phyloP scores from a whole-genome alignment of 2,113 vertebrate genomes.

The Sinocyclocheilus anshuiensis region DNA sequence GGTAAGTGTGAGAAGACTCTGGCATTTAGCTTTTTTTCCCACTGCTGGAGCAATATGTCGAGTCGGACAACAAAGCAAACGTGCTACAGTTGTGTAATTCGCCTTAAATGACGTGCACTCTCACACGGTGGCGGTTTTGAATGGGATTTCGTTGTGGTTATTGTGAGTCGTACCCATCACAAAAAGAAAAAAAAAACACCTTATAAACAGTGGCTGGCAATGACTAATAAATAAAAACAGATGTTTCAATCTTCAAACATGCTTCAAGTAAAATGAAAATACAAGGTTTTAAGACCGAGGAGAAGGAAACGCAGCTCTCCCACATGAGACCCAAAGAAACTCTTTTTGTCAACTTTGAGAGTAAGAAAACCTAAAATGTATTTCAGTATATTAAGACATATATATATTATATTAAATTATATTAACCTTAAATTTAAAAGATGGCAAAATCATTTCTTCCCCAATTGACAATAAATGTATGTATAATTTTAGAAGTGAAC shows the following conservation, averaged over 20 bases:
- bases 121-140: slow-evolving; percentile 54
- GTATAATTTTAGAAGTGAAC: too few relatives aligned
- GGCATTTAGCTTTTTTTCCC: slow-evolving; percentile 61
- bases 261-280: not conserved
- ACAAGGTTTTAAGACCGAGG: too few relatives aligned
- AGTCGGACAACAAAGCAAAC: slow-evolving; percentile 48
- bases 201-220: too few relatives aligned
- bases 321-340: too few relatives aligned
- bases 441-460: too few relatives aligned
- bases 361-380: not conserved
- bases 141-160: slow-evolving; percentile 36
- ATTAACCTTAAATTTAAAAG: too few relatives aligned
- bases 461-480: too few relatives aligned
- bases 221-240: not conserved
- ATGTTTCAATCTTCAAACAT: not conserved
- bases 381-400: too few relatives aligned
- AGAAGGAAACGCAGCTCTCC: too few relatives aligned
- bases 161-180: too few relatives aligned
- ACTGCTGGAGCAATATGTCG: slow-evolving; percentile 54
- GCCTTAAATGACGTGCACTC: slow-evolving; percentile 59
- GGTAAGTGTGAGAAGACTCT: slow-evolving; percentile 51
- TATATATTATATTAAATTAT: too few relatives aligned
- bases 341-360: not conserved
- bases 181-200: too few relatives aligned
- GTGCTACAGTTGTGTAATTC: slow-evolving; percentile 56